Evolutionary conservation across 2,797 vertebrate species (phyloP), one percentile per base, ranked within the genome.

Genomic region (Nyctalus aviator): DNA sequence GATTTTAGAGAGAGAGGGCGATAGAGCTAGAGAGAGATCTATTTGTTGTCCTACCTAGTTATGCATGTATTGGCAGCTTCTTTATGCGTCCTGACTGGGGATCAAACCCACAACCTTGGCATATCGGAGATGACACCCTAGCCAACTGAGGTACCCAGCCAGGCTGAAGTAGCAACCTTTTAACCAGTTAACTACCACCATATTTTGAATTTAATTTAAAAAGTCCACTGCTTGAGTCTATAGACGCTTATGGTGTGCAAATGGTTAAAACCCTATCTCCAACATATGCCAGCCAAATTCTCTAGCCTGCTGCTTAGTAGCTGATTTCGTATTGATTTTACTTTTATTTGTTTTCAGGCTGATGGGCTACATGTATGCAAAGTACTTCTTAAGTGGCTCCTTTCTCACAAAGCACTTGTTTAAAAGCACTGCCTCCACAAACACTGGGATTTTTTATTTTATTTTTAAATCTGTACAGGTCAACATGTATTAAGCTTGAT

Each of bases 311-410:
- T 57, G 59, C 44, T 62, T 10, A 10, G 72, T 68, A 75, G 27
- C 44, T 77, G 84, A 71, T 77, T 55, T 6, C 5, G 20, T 20
- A 7, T 18, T 35, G 37, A 85, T 59, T 91, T 89, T 64, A 57
- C 91, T 71, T 59, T 35, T 79, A 18, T n/a, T 91, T 72, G 27
- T 92, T 91, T 89, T 88, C 66, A 94, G 81, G 25, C 85, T 85
- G 71, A 41, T 48, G 84, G 53, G 23, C 62, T 59, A 41, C 23
- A 15, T 30, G n/a, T 48, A 66, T 75, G 76, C 72, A 76, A 90
- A 23, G 2, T 62, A 78, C 50, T 87, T 94, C 83, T 68, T 62
- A 35, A 44, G 59, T 25, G 27, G 12, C 59, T 83, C n/a, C 6
- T 37, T 82, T 72, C 91, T 90, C 87, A 18, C 37, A 90, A 94